Evolutionary conservation across 2,797 vertebrate genomes (phyloP).

Genomic region (Sebastes vulpes): DNA sequence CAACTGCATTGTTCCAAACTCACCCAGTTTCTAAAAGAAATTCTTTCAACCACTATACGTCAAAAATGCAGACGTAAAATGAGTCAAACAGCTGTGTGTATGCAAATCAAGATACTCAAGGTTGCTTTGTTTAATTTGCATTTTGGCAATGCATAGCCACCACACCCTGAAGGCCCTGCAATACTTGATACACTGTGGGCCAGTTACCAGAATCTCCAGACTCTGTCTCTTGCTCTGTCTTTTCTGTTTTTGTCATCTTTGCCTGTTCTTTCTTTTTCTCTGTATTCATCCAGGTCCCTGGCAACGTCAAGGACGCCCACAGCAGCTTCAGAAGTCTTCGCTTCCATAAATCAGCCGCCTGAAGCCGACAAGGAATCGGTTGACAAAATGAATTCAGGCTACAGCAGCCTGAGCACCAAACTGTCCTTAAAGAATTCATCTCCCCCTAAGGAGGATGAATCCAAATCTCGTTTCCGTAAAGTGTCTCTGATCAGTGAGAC

Average conservation of each 20-base stretch:
- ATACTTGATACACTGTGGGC: neutral
- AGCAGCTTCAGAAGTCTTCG: slow-evolving; percentile 19
- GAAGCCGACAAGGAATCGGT: slow-evolving; percentile 13
- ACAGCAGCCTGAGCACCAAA: slow-evolving; percentile 75
- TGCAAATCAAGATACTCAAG: neutral
- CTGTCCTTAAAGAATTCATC: slow-evolving; percentile 69
- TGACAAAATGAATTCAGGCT: slow-evolving; percentile 68
- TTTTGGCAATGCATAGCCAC: slow-evolving; percentile 9
- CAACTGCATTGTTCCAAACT: neutral
- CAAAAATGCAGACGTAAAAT: neutral
- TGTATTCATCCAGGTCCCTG: slow-evolving; percentile 43
- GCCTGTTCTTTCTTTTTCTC: neutral
- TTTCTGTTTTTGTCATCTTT: neutral
- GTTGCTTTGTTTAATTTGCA: slow-evolving; percentile 39
- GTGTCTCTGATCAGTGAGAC: slow-evolving; percentile 78
- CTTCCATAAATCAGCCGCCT: neutral
- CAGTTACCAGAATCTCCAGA: neutral
- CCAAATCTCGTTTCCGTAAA: slow-evolving; percentile 79
- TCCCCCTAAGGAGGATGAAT: slow-evolving; percentile 53
- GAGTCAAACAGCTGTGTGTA: neutral
- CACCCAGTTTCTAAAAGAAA: neutral
- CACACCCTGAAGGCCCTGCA: slow-evolving; percentile 4
- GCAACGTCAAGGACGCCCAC: neutral
- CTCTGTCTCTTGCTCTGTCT: neutral
- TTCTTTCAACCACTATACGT: neutral